Base-by-base conservation (phyloP, 2,888 invertebrate species). In the Caenorhabditis japonica region DNA sequence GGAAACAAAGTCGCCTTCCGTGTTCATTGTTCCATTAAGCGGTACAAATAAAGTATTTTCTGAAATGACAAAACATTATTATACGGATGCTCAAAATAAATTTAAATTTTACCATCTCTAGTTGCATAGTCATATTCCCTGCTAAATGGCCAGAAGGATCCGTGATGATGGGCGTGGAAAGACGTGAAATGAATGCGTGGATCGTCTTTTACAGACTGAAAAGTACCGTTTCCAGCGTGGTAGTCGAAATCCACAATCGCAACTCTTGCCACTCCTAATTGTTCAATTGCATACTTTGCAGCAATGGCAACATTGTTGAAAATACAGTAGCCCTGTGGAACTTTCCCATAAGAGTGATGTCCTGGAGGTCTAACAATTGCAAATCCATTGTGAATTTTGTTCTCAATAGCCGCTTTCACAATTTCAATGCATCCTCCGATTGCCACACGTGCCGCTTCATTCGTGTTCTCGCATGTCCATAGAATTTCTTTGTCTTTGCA, bases 281-380 rank as follows among this genome's bases (percentile, higher is more conserved):
- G 49, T 49, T 83, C 80, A 21, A 83, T 59, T 0, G 83, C 90
- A 75, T 94, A 91, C 87, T 94, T 92, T 17, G 97, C 95, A 49
- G 97, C 96, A 83, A 97, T 93, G 44, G 95, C 95, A 64, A 97
- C 93, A 58, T 95, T 94, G 91, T 99, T 99, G 90, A 97, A 99
- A 91, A 95, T 97, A 89, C 99, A 99, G 90, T 97, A 99, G 58
- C 97, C 97, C 88, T 75, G 75, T 17, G 82, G 74, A 15, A 66
- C 39, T 39, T 71, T 79, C n/a, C 80, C 83, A 44, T 97, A 97
- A 1, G 97, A 96, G 84, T 91, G 91, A 81, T 91, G 91, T 13
- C 94, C 95, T 0, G 97, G 97, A 8, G 97, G 97, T 73, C 97
- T 92, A 33, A 97, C 96, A 47, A 97, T 93, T 10, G 97, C 97